These are phyloP conservation scores for Nomada hirtipes DNA, from an alignment of 2,888 invertebrate species.

Conservation along the genomic window DNA sequence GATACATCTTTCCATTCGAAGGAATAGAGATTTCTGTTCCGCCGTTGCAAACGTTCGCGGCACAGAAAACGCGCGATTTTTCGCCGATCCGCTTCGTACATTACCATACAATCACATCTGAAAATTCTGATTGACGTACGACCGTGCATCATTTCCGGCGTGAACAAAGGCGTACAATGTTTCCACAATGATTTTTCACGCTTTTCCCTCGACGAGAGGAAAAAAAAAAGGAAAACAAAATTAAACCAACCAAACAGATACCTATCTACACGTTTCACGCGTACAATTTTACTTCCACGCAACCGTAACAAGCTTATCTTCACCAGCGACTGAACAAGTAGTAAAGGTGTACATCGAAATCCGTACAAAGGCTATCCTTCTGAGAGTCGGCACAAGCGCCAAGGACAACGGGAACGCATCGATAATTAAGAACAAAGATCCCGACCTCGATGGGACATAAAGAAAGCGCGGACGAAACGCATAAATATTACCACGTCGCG, in stretches of 20 bases:
- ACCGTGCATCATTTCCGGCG: neutral
- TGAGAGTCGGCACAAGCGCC: too few species aligned
- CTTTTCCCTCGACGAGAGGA: neutral
- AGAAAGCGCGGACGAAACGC: slow-evolving; percentile 19
- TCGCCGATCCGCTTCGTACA: slow-evolving; percentile 27
- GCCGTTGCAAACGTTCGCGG: neutral
- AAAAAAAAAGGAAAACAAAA: too few species aligned
- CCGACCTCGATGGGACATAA: neutral
- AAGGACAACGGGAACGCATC: neutral
- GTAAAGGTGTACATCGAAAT: too few species aligned
- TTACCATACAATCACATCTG: slow-evolving; percentile 48
- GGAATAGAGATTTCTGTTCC: slow-evolving; percentile 28
- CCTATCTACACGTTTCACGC: too few species aligned
- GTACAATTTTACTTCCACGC: neutral
- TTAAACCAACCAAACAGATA: too few species aligned
- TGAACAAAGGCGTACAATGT: too few species aligned
- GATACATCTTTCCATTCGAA: slow-evolving; percentile 56
- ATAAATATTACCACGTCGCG: slow-evolving; percentile 16
- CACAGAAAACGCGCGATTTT: slow-evolving; percentile 37
- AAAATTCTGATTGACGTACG: neutral
- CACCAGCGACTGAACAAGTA: too few species aligned
- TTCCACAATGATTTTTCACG: slow-evolving; percentile 3
- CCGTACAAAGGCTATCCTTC: too few species aligned
- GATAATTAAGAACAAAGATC: slow-evolving; percentile 11
- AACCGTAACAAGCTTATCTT: too few species aligned